These are phyloP conservation scores for Scatophagus argus DNA, from an alignment of 2,113 vertebrate genomes.

Conservation along the genomic window DNA sequence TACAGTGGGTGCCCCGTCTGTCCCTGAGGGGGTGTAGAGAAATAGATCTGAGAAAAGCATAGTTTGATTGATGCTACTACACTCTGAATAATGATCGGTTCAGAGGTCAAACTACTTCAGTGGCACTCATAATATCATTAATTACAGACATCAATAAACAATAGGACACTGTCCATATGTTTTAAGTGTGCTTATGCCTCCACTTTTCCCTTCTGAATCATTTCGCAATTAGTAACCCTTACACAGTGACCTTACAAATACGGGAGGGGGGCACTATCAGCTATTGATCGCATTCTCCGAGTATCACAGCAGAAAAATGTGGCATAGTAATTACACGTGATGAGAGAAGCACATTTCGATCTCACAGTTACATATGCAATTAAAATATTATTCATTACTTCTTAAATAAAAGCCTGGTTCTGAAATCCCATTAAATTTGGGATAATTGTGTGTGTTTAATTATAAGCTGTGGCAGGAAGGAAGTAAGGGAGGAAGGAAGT, in stretches of 20 bases:
- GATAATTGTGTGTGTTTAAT: conserved; percentile 90
- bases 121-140: conserved; percentile 94
- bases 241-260: conserved; percentile 54
- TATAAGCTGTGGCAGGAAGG: conserved; percentile 82
- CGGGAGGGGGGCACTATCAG: conserved; percentile 38
- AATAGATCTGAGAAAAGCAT: conserved; percentile 77
- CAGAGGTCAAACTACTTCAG: conserved; percentile 96
- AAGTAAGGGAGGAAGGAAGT: conserved; percentile 74
- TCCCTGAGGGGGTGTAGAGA: conserved; percentile 72
- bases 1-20: conserved; percentile 77
- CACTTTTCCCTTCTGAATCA: conserved; percentile 75
- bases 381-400: conserved; percentile 90
- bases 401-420: conserved; percentile 87
- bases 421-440: conserved; percentile 89
- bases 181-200: conserved; percentile 84
- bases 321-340: conserved; percentile 85
- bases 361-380: conserved; percentile 87
- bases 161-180: conserved; percentile 92
- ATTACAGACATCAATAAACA: conserved; percentile 95
- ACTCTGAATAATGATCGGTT: conserved; percentile 95
- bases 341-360: conserved; percentile 81
- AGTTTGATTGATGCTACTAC: conserved; percentile 92
- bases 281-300: conserved; percentile 65
- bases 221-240: conserved; percentile 68
- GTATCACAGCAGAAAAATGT: conserved; percentile 58